Conservation (phyloP, 2,888 invertebrate species). For the Perizoma flavofasciatum region DNA sequence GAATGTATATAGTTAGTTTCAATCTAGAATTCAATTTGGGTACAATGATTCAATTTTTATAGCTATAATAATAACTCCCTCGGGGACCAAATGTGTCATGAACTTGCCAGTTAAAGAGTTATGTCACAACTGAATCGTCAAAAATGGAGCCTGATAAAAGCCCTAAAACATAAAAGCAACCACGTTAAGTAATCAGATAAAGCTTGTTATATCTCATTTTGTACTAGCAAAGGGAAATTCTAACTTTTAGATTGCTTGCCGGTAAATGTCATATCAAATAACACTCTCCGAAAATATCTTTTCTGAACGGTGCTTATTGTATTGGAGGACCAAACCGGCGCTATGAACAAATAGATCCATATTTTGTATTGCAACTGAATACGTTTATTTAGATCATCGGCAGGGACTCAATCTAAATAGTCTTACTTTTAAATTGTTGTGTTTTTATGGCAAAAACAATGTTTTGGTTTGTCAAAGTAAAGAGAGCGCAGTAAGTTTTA, state of each 20-base stretch:
- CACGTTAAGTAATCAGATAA: constrained; percentile 10
- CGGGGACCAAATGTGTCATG: not conserved
- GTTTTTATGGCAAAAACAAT: too few relatives aligned
- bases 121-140: not conserved
- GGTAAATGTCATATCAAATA: constrained; percentile 15
- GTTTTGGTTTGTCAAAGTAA: too few relatives aligned
- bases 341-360: not conserved
- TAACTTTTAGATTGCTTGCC: constrained; percentile 12
- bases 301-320: not conserved
- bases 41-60: constrained; percentile 36
- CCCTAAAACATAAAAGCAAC: constrained; percentile 1
- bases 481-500: too few relatives aligned
- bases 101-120: not conserved
- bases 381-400: too few relatives aligned
- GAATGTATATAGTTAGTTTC: too few relatives aligned
- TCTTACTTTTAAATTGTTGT: too few relatives aligned
- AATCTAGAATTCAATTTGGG: too few relatives aligned
- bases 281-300: constrained; percentile 9
- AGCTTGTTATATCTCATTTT: constrained; percentile 11
- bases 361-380: not conserved
- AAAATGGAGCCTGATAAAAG: constrained; percentile 11
- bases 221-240: constrained; percentile 7
- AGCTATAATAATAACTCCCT: not conserved
- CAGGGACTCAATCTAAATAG: too few relatives aligned
- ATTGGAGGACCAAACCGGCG: constrained; percentile 7